Base-by-base conservation (phyloP, 2,888 invertebrate species). In the Tuberolachnus salignus region DNA sequence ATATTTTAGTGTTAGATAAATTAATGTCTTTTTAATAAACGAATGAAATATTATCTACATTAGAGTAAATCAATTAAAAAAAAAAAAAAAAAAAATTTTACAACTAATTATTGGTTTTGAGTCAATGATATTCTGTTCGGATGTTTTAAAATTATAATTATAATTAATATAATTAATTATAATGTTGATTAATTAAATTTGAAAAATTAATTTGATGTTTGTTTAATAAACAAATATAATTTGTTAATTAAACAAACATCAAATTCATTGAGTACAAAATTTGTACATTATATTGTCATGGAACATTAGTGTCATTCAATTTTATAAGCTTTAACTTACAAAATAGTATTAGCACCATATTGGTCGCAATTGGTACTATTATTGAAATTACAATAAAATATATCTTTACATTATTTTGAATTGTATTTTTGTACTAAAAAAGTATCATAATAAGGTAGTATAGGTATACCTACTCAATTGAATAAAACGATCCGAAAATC, bases 341-440 rank as follows among this genome's bases (percentile, higher is more conserved):
- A 26, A 1, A 71, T 57, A 23, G 9, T 46, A 46, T 46, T 23
- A 71, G 57, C 71, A 71, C 57, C 57, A 46, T 44, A 11, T 26
- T 23, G 4, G 46, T 16, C 23, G 46, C 11, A 23, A 46, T 66
- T 66, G 4, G 49, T n/a, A 49, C 23, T 66, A 66, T 13, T 6
- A 1, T 16, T 49, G 49, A n/a, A 10, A 23, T 1, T 10, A 23
- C n/a, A 16, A 3, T 49, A 21, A 21, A 55, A 21, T 21, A 21
- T 11, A 10, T 21, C 21, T 55, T 55, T 21, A 11, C 55, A 21
- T 19, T 16, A 16, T 46, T 21, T 21, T 1, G 44, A 44, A n/a
- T 42, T 21, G 21, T 2, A 44, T 44, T 21, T 64, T 16, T 26
- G 16, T 59, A 59, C 19, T 23, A 23, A 23, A 14, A 23, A 59